phyloP scores from a whole-genome alignment of 2,888 invertebrate genomes.

The Drosophila algonquin region DNA sequence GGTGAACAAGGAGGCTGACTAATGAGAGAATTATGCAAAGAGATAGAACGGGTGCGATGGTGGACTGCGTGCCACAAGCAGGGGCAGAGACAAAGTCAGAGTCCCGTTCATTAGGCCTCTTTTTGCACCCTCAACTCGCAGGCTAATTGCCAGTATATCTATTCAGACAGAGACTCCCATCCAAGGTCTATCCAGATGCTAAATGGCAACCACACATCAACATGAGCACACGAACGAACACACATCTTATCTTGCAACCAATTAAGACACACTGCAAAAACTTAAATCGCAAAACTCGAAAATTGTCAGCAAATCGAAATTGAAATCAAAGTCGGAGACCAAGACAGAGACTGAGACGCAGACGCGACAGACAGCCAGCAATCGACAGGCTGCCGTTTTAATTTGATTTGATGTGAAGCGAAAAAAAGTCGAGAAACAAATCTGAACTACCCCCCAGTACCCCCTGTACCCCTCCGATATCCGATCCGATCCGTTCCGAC shows the following conservation, averaged over 20 bases:
- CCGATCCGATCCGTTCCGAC: background rate
- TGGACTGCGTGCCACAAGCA: constrained; percentile 26
- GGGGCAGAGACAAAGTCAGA: background rate
- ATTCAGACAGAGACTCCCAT: constrained; percentile 26
- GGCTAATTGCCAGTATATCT: constrained; percentile 32
- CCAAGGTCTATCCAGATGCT: constrained; percentile 13
- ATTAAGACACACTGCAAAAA: constrained; percentile 69
- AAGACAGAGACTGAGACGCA: constrained; percentile 13
- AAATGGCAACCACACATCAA: constrained; percentile 36
- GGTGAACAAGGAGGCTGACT: constrained; percentile 56
- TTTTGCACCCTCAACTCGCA: background rate
- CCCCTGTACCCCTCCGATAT: background rate
- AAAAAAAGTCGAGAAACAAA: constrained; percentile 29
- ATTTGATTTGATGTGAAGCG: constrained; percentile 62
- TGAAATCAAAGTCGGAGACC: constrained; percentile 59
- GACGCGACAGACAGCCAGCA: constrained; percentile 15
- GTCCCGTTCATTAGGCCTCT: constrained; percentile 19
- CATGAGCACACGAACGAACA: constrained; percentile 70
- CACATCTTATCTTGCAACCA: constrained; percentile 76
- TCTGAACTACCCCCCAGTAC: constrained; percentile 9
- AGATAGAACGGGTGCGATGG: constrained; percentile 63
- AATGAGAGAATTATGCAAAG: constrained; percentile 74
- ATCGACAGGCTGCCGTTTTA: constrained; percentile 58
- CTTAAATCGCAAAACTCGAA: constrained; percentile 50
- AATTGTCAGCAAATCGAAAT: constrained; percentile 63